Evolutionary conservation across 2,888 invertebrate species (phyloP).

Genomic region (Nudaria mundana): DNA sequence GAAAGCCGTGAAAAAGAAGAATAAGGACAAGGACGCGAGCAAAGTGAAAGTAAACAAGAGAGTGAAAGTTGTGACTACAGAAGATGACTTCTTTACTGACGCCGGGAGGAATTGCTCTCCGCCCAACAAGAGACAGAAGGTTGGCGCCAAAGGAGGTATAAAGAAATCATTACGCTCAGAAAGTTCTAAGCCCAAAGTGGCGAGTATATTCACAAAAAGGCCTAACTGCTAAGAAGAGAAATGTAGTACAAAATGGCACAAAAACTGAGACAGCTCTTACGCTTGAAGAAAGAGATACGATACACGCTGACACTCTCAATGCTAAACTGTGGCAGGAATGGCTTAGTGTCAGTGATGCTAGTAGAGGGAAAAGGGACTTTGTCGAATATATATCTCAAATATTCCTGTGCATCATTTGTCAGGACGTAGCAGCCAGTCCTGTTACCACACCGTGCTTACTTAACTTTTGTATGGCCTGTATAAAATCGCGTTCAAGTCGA

Average conservation of each 20-base stretch:
- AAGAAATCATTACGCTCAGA: conserved; percentile 5
- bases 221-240: conserved; percentile 18
- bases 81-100: conserved; percentile 47
- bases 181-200: conserved; percentile 12
- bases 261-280: conserved; percentile 34
- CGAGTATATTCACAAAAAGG: conserved; percentile 18
- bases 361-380: conserved; percentile 82
- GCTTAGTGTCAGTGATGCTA: conserved; percentile 52
- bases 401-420: conserved; percentile 91
- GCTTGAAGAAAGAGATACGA: conserved; percentile 56
- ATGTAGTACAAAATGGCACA: conserved; percentile 32
- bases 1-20: conserved; percentile 54
- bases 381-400: conserved; percentile 82
- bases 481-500: conserved; percentile 84
- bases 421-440: conserved; percentile 85
- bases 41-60: no score
- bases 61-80: conserved; percentile 44
- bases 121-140: conserved; percentile 44
- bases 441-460: conserved; percentile 88
- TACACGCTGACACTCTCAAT: conserved; percentile 81
- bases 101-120: conserved; percentile 42
- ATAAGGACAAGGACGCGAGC: conserved; percentile 27
- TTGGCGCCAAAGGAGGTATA: conserved; percentile 17
- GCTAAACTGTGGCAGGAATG: conserved; percentile 86
- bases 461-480: conserved; percentile 87